Evolutionary conservation across 2,888 invertebrate genomes (phyloP).

Genomic region (Gibbula magus): DNA sequence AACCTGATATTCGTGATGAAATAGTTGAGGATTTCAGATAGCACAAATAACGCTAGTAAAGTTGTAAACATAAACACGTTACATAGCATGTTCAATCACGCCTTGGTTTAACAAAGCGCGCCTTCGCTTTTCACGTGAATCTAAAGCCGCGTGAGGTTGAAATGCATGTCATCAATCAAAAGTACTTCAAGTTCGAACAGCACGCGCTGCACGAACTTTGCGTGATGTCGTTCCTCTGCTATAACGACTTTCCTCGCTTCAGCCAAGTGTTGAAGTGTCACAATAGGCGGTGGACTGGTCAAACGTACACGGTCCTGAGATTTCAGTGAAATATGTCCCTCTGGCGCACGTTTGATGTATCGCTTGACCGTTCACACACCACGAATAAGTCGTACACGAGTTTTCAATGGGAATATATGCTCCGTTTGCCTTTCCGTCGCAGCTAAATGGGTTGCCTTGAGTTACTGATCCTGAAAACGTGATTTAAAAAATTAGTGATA

Average conservation of each 20-base stretch:
- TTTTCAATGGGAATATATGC: neutral
- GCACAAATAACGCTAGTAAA: too few relatives aligned
- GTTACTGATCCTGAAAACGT: neutral
- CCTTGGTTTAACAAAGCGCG: too few relatives aligned
- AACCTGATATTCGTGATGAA: too few relatives aligned
- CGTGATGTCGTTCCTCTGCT: too few relatives aligned
- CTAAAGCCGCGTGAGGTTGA: too few relatives aligned
- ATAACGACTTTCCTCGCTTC: neutral
- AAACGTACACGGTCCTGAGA: slow-evolving; percentile 20
- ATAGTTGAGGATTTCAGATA: too few relatives aligned
- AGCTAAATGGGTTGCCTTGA: neutral
- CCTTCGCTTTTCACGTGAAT: too few relatives aligned
- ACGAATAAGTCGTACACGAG: slow-evolving; percentile 4
- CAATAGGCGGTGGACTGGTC: neutral
- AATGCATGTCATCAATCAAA: neutral
- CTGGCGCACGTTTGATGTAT: neutral
- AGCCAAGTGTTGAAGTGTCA: neutral
- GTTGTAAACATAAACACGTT: too few relatives aligned
- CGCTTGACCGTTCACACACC: slow-evolving; percentile 18
- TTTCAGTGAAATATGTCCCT: slow-evolving; percentile 6
- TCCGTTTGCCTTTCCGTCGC: slow-evolving; percentile 9
- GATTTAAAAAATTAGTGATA: neutral
- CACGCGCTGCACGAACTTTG: neutral
- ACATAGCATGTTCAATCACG: too few relatives aligned
- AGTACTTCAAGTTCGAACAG: neutral